phyloP scores from a whole-genome alignment of 2,888 invertebrate genomes.

The Abscondita cerata region DNA sequence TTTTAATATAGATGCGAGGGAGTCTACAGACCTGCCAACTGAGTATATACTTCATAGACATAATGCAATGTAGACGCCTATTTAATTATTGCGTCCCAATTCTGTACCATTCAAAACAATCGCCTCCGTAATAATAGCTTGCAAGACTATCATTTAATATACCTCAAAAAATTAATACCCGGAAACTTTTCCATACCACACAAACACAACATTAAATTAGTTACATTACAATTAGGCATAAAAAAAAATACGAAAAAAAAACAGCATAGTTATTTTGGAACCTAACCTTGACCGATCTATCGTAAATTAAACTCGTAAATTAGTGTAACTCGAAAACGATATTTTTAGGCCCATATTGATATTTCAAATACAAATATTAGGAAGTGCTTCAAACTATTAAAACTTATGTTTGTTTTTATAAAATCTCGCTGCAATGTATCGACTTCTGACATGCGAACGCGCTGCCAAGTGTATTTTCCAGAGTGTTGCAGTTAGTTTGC shows the following conservation, averaged over 20 bases:
- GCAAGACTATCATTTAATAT: no score
- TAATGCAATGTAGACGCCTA: constrained; percentile 14
- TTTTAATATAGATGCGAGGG: constrained; percentile 46
- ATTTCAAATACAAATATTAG: constrained; percentile 2
- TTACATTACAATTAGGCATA: no score
- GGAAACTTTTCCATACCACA: no score
- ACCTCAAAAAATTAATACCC: no score
- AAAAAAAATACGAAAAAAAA: background rate
- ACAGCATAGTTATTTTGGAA: background rate
- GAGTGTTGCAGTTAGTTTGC: constrained; percentile 3
- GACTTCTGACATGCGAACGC: background rate
- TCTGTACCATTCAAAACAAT: constrained; percentile 11
- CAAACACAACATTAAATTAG: no score
- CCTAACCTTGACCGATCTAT: constrained; percentile 7
- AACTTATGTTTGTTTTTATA: constrained; percentile 2
- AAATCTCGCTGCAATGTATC: constrained; percentile 3
- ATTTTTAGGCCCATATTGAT: background rate
- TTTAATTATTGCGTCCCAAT: constrained; percentile 17
- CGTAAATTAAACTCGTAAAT: background rate
- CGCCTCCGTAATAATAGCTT: background rate
- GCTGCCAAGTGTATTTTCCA: constrained; percentile 6
- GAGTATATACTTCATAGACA: constrained; percentile 28
- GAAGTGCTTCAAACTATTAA: constrained; percentile 9
- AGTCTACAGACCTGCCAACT: constrained; percentile 45
- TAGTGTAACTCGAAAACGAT: no score